Evolutionary conservation across 2,888 invertebrate genomes (phyloP), one percentile per base, ranked within the genome.

Genomic region (Campoplex nolae): DNA sequence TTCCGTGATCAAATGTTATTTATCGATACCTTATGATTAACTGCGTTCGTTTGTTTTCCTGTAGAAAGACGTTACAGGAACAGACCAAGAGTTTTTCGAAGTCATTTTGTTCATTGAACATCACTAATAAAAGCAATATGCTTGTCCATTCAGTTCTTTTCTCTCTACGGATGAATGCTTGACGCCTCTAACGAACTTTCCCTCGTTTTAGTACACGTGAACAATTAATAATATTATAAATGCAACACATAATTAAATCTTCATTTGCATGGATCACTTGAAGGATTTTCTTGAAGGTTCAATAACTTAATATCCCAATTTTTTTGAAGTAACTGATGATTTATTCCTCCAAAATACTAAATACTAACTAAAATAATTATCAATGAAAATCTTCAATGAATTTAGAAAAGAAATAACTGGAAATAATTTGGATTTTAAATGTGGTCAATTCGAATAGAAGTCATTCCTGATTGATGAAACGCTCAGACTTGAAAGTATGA

Each of bases 1-100:
- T 67, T 77, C 67, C 23, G 71, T 23, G 54, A 35, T 73, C 42
- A 42, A 56, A 54, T 67, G 78, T 73, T 62, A 54, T 67, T 67
- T 51, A 54, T 73, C 74, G 78, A 73, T 79, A 68, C 48, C 58
- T 78, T 48, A 74, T 35, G 67, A 54, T n/a, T 48, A 54, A 48
- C 70, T 51, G 38, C 38, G 16, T 28, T 23, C 11, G 38, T 51
- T 35, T n/a, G 28, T 18, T 42, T 38, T 28, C 54, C 48, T 23
- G 13, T 48, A 65, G 38, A 3, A 18, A 56, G 51, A 56, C 56
- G 32, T 54, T 67, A 28, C 77, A 28, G 45, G 38, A 38, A 73
- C 48, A 73, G 16, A 51, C 23, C 28, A 8, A 71, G 58, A 48
- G 35, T 81, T 74, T 81, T 81, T 54, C 65, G 32, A 42, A 74